These are phyloP conservation scores for Esox lucius DNA, from an alignment of 2,797 vertebrate genomes.

Conservation along the genomic window DNA sequence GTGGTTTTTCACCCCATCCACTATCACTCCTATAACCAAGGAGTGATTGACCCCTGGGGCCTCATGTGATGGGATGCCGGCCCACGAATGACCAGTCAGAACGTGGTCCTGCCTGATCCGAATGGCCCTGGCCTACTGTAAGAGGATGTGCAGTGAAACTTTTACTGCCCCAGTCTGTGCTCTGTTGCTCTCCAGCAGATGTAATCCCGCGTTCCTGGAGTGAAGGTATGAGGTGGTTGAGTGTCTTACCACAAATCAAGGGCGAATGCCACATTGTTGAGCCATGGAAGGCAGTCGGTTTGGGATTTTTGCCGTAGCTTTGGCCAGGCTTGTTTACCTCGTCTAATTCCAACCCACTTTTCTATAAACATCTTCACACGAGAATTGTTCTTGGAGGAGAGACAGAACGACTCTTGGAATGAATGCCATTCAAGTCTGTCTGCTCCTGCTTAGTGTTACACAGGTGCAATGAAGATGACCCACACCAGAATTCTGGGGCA, in stretches of 20 bases:
- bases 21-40: background rate
- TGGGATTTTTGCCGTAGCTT: conserved; percentile 34
- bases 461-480: conserved; percentile 40
- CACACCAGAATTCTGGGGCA: background rate
- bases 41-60: background rate
- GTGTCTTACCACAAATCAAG: conserved; percentile 52
- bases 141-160: background rate
- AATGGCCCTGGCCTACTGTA: background rate
- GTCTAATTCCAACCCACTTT: conserved; percentile 36
- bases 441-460: conserved; percentile 30
- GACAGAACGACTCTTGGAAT: conserved; percentile 44
- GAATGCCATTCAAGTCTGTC: conserved; percentile 27
- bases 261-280: conserved; percentile 42
- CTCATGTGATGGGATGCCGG: background rate
- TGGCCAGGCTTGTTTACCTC: conserved; percentile 49
- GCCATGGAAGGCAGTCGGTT: conserved; percentile 27
- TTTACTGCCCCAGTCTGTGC: conserved; percentile 19
- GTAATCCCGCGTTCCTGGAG: conserved; percentile 34
- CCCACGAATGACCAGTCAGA: conserved; percentile 3
- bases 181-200: conserved; percentile 32
- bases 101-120: conserved; percentile 28
- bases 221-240: conserved; percentile 17
- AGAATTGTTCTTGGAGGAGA: conserved; percentile 53
- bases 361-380: conserved; percentile 55
- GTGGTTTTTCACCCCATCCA: background rate